A percentile compares a stretch with the other conserved stretches of the same genome.
Evolutionary conservation across 2,888 invertebrate genomes (phyloP).

Genomic region (Dione vanillae): DNA sequence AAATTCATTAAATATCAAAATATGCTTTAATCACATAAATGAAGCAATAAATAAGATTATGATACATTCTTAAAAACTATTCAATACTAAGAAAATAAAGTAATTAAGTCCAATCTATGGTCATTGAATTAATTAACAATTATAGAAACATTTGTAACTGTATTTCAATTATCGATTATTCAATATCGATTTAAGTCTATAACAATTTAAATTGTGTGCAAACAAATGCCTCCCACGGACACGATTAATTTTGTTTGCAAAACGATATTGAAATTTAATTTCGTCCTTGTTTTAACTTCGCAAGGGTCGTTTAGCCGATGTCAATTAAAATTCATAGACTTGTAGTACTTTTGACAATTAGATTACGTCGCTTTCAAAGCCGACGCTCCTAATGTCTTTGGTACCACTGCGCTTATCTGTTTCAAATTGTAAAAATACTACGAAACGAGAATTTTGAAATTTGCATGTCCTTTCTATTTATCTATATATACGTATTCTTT

Average conservation of each 20-base stretch:
- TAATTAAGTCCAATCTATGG: background rate
- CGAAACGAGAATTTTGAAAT: background rate
- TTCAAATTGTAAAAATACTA: background rate
- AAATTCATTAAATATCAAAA: too few species aligned
- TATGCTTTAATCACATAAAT: too few species aligned
- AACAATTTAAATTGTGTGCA: conserved; percentile 55
- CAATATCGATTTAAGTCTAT: conserved; percentile 28
- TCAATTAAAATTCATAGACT: conserved; percentile 43
- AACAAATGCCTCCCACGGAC: conserved; percentile 53
- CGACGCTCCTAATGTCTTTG: conserved; percentile 1
- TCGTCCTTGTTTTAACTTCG: conserved; percentile 43
- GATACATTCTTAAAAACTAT: background rate
- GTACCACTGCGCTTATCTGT: conserved; percentile 4
- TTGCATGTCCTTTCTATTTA: too few species aligned
- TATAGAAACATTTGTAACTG: background rate
- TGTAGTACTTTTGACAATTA: conserved; percentile 31
- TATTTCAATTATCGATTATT: conserved; percentile 17
- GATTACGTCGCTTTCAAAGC: conserved; percentile 21
- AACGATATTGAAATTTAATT: conserved; percentile 68
- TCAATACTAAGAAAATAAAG: background rate
- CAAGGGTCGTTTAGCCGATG: conserved; percentile 29
- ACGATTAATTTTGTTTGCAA: conserved; percentile 66
- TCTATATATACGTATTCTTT: too few species aligned
- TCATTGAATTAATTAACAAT: background rate
- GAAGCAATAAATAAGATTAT: too few species aligned